These are phyloP conservation scores for Drosophila orosa DNA, from an alignment of 1,140 invertebrate genomes.

Conservation along the genomic window DNA sequence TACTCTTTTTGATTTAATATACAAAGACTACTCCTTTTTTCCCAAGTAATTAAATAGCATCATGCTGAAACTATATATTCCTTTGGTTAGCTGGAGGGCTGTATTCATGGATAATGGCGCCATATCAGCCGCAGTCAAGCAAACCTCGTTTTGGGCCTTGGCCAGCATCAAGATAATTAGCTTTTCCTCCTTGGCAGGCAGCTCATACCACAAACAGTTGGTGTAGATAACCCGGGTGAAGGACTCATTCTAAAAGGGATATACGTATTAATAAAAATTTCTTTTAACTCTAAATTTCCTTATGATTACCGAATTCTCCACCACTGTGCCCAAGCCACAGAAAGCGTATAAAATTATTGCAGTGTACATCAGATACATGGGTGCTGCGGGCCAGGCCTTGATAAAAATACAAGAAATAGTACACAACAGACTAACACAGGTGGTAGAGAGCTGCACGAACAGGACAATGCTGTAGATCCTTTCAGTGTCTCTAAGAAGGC, in stretches of 20 bases:
- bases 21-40: not conserved
- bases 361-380: slow-evolving; percentile 47
- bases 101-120: slow-evolving; percentile 67
- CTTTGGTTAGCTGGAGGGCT: slow-evolving; percentile 63
- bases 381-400: slow-evolving; percentile 55
- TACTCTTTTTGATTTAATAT: not conserved
- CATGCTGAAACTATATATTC: slow-evolving; percentile 72
- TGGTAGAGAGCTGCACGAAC: slow-evolving; percentile 49
- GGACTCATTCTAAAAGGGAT: slow-evolving; percentile 40
- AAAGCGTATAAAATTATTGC: slow-evolving; percentile 51
- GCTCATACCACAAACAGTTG: slow-evolving; percentile 63
- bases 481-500: slow-evolving; percentile 53
- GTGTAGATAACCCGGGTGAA: slow-evolving; percentile 49
- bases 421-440: slow-evolving; percentile 43
- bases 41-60: slow-evolving; percentile 63
- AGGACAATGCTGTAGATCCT: slow-evolving; percentile 45
- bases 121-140: slow-evolving; percentile 50
- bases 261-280: not conserved
- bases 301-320: slow-evolving; percentile 46
- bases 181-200: slow-evolving; percentile 53
- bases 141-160: slow-evolving; percentile 58
- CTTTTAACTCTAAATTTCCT: not conserved
- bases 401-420: slow-evolving; percentile 68
- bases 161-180: slow-evolving; percentile 64
- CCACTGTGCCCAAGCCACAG: slow-evolving; percentile 60